phyloP scores from a whole-genome alignment of 30 jellyfish, hydroid and myxozoan genomes.

The Aurelia sp. region DNA sequence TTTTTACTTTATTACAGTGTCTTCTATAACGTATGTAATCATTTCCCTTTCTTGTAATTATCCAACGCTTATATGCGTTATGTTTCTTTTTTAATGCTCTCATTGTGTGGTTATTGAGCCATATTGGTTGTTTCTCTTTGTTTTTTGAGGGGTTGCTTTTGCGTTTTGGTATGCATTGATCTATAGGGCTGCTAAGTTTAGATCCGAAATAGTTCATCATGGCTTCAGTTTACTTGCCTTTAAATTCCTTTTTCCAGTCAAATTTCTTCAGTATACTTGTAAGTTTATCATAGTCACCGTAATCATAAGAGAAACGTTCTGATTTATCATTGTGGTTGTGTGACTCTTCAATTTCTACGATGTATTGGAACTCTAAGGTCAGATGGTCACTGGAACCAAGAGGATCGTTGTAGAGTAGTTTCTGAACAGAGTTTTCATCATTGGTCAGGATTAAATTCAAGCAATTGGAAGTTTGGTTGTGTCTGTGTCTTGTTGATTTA shows the following conservation, averaged over 20 bases:
- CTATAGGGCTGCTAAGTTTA: conserved; percentile 1
- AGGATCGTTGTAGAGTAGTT: too few species aligned
- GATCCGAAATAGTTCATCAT: conserved; percentile 1
- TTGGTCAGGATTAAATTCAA: background rate
- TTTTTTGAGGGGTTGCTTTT: background rate
- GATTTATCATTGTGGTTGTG: too few species aligned
- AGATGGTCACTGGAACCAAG: too few species aligned
- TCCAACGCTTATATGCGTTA: background rate
- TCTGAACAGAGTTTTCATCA: too few species aligned
- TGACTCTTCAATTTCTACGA: too few species aligned
- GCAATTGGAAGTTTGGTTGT: conserved; percentile 16
- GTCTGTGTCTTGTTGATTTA: background rate
- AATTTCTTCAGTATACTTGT: background rate
- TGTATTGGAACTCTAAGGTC: too few species aligned
- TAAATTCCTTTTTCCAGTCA: background rate
- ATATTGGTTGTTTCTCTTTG: background rate
- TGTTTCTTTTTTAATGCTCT: conserved; percentile 9
- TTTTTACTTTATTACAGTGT: background rate
- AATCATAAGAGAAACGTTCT: too few species aligned
- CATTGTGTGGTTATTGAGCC: background rate
- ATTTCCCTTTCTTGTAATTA: conserved; percentile 2
- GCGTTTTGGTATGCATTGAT: conserved; percentile 2
- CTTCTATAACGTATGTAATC: conserved; percentile 1
- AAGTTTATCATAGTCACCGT: too few species aligned
- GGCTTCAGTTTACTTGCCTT: background rate